phyloP scores from a whole-genome alignment of 2,113 vertebrate genomes.

The Porphyrio hochstetteri region DNA sequence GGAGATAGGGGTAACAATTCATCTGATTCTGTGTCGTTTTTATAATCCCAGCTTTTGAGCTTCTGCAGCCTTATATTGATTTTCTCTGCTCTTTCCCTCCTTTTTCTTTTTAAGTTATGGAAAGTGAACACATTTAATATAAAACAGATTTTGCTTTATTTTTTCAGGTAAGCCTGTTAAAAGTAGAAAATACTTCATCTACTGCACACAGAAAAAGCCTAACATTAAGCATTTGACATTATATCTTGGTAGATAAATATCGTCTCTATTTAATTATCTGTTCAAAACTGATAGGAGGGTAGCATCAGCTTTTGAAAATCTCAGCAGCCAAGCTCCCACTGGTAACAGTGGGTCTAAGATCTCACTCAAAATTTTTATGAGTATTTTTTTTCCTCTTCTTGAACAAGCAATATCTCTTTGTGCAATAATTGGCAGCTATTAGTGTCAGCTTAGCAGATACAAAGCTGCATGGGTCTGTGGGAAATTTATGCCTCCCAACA shows the following conservation, averaged over 20 bases:
- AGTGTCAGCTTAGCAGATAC: slow-evolving; percentile 2
- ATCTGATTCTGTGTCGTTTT: slow-evolving; percentile 12
- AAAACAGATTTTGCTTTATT: slow-evolving; percentile 58
- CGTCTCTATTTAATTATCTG: slow-evolving; percentile 23
- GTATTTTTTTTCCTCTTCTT: not conserved
- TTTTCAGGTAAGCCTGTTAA: slow-evolving; percentile 53
- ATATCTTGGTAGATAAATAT: slow-evolving; percentile 39
- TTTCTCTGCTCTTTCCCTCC: not conserved
- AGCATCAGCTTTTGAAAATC: not conserved
- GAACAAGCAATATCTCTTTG: not conserved
- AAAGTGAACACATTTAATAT: slow-evolving; percentile 52
- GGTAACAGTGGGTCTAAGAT: not conserved
- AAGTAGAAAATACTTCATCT: slow-evolving; percentile 35
- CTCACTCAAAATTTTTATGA: not conserved
- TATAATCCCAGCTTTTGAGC: slow-evolving; percentile 39
- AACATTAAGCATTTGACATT: slow-evolving; percentile 42
- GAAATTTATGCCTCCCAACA: slow-evolving; percentile 42
- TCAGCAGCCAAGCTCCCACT: not conserved
- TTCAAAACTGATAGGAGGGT: not conserved
- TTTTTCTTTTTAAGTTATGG: slow-evolving; percentile 22
- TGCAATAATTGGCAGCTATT: slow-evolving; percentile 37
- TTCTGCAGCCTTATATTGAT: slow-evolving; percentile 32
- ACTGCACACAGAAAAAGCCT: not conserved
- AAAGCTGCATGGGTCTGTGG: not conserved
- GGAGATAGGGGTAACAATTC: not conserved